Conservation (phyloP, 2,888 invertebrate species). For the Volucella zonaria region DNA sequence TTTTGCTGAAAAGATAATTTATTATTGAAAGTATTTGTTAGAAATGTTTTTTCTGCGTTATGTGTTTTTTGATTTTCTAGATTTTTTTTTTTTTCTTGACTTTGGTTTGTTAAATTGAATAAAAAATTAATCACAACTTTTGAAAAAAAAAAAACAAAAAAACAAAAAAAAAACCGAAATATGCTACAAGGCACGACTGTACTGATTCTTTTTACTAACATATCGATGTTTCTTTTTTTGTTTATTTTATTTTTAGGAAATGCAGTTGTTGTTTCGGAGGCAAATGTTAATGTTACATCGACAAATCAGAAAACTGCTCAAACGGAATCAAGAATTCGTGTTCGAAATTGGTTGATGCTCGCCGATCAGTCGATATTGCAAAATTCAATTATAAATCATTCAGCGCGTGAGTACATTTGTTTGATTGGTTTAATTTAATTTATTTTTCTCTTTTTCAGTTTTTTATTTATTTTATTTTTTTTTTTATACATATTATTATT, state of each 20-base stretch:
- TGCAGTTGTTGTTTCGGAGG: neutral
- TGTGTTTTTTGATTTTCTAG: constrained; percentile 31
- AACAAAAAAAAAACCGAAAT: constrained; percentile 47
- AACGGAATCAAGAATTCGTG: constrained; percentile 81
- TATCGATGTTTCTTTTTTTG: constrained; percentile 26
- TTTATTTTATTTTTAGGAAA: constrained; percentile 52
- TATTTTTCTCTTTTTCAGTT: constrained; percentile 61
- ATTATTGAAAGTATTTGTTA: constrained; percentile 51
- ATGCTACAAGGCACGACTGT: neutral
- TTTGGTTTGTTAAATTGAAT: constrained; percentile 43
- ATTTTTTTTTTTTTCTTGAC: constrained; percentile 35
- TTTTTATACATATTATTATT: constrained; percentile 44
- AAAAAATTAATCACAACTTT: neutral
- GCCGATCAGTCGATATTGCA: constrained; percentile 81
- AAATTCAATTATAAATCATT: constrained; percentile 74
- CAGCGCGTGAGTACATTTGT: constrained; percentile 68
- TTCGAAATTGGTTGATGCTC: constrained; percentile 82
- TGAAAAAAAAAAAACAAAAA: constrained; percentile 13
- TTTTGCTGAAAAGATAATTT: constrained; percentile 66
- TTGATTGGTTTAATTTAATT: constrained; percentile 18
- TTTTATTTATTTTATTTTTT: constrained; percentile 47
- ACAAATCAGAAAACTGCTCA: constrained; percentile 63
- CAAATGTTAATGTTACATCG: constrained; percentile 17
- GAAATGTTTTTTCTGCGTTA: constrained; percentile 20
- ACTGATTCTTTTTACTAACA: constrained; percentile 35